These are phyloP conservation scores for Platyscapa corneri DNA, from an alignment of 1,140 invertebrate species.

Conservation along the genomic window DNA sequence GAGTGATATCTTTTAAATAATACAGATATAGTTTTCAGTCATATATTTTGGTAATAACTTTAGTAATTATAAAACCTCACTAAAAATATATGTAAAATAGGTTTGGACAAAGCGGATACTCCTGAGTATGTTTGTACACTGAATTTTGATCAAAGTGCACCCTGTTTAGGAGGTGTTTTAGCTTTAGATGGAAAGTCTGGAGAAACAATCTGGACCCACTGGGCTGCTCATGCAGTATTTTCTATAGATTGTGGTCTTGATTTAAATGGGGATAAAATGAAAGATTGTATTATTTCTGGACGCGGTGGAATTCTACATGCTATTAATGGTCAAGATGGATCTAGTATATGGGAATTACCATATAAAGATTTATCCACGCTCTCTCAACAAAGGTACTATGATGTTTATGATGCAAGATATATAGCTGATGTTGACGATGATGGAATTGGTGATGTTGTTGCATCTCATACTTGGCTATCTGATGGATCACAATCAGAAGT, in stretches of 20 bases:
- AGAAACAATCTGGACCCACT: slow-evolving; percentile 84
- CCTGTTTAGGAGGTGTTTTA: slow-evolving; percentile 86
- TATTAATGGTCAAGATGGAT: slow-evolving; percentile 81
- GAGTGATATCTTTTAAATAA: not conserved
- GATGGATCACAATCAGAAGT: slow-evolving; percentile 75
- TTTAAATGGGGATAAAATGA: slow-evolving; percentile 81
- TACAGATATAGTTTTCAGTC: slow-evolving; percentile 2
- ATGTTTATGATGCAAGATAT: slow-evolving; percentile 82
- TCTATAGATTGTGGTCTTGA: slow-evolving; percentile 84
- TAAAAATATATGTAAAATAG: slow-evolving; percentile 51
- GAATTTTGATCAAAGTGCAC: slow-evolving; percentile 78
- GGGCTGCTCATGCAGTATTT: slow-evolving; percentile 84
- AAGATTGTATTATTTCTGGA: slow-evolving; percentile 85
- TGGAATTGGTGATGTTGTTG: slow-evolving; percentile 82
- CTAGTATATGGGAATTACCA: slow-evolving; percentile 80
- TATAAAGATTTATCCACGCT: slow-evolving; percentile 61
- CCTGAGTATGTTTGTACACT: slow-evolving; percentile 77
- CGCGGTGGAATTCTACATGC: slow-evolving; percentile 83
- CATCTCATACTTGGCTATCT: slow-evolving; percentile 79
- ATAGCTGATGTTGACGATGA: slow-evolving; percentile 84
- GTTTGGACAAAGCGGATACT: slow-evolving; percentile 63
- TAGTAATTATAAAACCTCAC: not conserved
- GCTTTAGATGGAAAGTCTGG: slow-evolving; percentile 85
- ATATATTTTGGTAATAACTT: not conserved
- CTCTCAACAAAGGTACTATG: slow-evolving; percentile 69